These are phyloP conservation scores for Thalassarche chlororhynchos DNA, from an alignment of 2,113 vertebrate genomes.

Conservation along the genomic window DNA sequence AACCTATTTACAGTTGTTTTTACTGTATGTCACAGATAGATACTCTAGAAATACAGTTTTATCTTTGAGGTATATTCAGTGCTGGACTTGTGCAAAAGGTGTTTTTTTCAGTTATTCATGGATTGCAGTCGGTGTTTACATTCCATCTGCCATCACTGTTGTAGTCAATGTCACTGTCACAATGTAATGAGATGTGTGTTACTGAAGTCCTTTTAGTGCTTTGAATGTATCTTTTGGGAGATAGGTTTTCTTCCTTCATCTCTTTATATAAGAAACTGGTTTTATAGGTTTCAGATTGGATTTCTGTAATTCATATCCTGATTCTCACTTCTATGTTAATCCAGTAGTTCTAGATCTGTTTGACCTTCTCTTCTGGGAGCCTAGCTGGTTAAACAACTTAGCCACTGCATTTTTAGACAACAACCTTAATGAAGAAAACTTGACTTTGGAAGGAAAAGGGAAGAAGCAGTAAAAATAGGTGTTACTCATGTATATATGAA, in stretches of 20 bases:
- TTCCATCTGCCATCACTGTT: not conserved
- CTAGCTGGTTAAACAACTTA: not conserved
- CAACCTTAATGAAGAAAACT: not conserved
- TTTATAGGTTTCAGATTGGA: not conserved
- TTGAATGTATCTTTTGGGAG: not conserved
- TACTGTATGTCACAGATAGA: not conserved
- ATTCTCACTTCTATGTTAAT: not conserved
- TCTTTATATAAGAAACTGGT: not conserved
- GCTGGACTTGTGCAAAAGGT: not conserved
- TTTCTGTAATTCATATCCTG: not conserved
- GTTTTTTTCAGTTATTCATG: not conserved
- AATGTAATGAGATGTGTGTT: not conserved
- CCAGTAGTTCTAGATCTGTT: not conserved
- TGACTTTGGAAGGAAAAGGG: not conserved
- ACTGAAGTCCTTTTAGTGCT: not conserved
- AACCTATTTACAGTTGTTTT: constrained; percentile 45
- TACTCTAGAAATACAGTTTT: not conserved
- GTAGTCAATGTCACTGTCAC: not conserved
- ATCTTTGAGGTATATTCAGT: not conserved
- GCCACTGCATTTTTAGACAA: not conserved
- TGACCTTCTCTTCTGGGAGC: not conserved
- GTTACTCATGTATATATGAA: not conserved
- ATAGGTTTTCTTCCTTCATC: not conserved
- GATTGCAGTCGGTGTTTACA: not conserved
- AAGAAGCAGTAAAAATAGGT: not conserved